Evolutionary conservation across 2,113 vertebrate genomes (phyloP).

Genomic region (Triplophysa rosa): DNA sequence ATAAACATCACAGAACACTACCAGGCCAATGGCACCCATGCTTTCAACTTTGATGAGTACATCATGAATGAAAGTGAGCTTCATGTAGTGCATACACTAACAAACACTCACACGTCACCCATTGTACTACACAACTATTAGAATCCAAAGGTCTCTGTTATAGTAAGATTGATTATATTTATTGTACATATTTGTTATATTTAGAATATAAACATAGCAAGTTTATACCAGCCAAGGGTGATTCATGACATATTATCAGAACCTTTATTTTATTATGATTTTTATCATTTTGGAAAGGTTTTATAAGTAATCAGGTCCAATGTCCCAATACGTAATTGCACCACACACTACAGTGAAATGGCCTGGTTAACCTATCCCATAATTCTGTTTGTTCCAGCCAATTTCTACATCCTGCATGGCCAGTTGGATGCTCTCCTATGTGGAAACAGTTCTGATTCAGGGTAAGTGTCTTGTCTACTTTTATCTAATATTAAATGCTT

Average conservation of each 20-base stretch:
- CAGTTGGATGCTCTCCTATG: slow-evolving; percentile 89
- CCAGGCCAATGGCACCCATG: slow-evolving; percentile 82
- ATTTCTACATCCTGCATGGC: slow-evolving; percentile 88
- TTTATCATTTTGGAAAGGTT: too few species aligned
- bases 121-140: too few species aligned
- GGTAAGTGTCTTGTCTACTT: slow-evolving; percentile 76
- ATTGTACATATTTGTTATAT: too few species aligned
- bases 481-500: neutral
- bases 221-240: too few species aligned
- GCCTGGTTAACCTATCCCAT: slow-evolving; percentile 1
- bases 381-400: slow-evolving; percentile 74
- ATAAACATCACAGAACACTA: slow-evolving; percentile 83
- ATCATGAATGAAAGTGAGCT: slow-evolving; percentile 91
- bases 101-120: neutral
- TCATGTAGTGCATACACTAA: neutral
- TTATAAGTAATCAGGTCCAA: too few species aligned
- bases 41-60: slow-evolving; percentile 86
- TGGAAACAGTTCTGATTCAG: slow-evolving; percentile 95
- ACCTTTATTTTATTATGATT: too few species aligned
- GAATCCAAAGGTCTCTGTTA: too few species aligned
- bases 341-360: neutral
- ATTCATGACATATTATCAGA: too few species aligned
- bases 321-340: too few species aligned
- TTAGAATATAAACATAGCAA: too few species aligned
- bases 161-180: too few species aligned